A percentile compares a stretch with the other conserved stretches of the same genome.
Conservation (phyloP, 1,140 invertebrate species). For the Sycophaga agraensis region DNA sequence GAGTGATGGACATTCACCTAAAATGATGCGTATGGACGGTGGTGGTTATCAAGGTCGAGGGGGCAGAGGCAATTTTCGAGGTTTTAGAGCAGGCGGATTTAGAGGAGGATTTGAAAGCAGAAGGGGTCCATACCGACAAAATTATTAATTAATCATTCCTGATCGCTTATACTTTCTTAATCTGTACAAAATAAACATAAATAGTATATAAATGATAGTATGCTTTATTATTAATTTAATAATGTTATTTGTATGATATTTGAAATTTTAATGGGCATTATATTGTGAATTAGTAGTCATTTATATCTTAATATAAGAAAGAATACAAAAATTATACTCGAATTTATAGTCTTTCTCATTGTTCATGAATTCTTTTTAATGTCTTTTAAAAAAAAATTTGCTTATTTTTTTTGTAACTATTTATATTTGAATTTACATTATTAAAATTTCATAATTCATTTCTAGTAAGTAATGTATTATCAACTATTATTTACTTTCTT, state of each 20-base stretch:
- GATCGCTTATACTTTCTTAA: background rate
- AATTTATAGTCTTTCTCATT: no score
- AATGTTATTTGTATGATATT: background rate
- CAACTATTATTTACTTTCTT: no score
- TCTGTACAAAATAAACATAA: background rate
- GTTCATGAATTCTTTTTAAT: no score
- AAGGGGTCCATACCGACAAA: background rate
- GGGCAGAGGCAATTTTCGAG: slow-evolving; percentile 20
- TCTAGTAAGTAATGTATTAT: no score
- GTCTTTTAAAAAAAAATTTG: no score
- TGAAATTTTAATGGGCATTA: background rate
- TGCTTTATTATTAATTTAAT: background rate
- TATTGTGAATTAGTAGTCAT: background rate
- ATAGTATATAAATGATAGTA: background rate
- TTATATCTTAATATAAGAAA: background rate
- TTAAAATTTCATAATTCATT: no score
- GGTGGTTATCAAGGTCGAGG: slow-evolving; percentile 19
- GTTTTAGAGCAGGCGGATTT: slow-evolving; percentile 35
- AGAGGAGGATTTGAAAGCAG: slow-evolving; percentile 25
- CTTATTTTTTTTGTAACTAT: no score
- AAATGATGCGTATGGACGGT: slow-evolving; percentile 39
- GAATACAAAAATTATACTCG: no score
- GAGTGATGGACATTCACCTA: slow-evolving; percentile 38
- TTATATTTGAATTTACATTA: no score
- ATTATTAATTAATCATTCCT: slow-evolving; percentile 1